Percentiles rank a stretch among this genome's conserved stretches.
These are phyloP conservation scores for Silurus asotus DNA, from an alignment of 2,113 vertebrate genomes.

Conservation along the genomic window DNA sequence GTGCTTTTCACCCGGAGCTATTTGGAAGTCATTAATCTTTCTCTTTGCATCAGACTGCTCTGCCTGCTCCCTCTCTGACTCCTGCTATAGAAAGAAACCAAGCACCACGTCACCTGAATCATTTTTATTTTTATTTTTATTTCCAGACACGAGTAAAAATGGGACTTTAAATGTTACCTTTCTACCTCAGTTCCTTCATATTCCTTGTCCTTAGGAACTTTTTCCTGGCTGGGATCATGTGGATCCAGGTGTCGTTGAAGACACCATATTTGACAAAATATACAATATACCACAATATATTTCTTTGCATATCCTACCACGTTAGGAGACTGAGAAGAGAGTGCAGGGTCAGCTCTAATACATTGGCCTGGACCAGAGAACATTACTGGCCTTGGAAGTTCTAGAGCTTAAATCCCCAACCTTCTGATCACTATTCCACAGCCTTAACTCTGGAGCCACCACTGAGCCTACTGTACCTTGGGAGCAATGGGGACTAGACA, in stretches of 20 bases:
- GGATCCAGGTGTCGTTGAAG: not conserved
- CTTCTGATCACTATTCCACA: no score
- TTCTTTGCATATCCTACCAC: no score
- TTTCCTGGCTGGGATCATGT: not conserved
- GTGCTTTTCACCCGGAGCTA: conserved; percentile 7
- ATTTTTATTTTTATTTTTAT: not conserved
- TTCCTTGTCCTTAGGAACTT: not conserved
- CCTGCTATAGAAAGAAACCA: conserved; percentile 5
- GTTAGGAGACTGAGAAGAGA: no score
- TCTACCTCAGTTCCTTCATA: not conserved
- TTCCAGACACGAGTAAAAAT: not conserved
- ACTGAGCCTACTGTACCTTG: not conserved
- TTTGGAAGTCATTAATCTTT: conserved; percentile 8
- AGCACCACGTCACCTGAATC: not conserved
- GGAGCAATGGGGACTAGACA: not conserved
- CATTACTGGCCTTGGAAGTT: no score
- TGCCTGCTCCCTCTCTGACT: conserved; percentile 1
- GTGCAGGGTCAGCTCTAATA: no score
- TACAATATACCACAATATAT: no score
- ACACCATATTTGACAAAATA: no score
- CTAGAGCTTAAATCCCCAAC: no score
- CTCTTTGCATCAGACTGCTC: not conserved
- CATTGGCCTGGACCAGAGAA: no score
- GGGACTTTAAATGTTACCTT: not conserved
- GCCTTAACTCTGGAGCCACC: no score